Conservation (phyloP, 2,888 invertebrate species). For the Agonopterix alstromeriana region DNA sequence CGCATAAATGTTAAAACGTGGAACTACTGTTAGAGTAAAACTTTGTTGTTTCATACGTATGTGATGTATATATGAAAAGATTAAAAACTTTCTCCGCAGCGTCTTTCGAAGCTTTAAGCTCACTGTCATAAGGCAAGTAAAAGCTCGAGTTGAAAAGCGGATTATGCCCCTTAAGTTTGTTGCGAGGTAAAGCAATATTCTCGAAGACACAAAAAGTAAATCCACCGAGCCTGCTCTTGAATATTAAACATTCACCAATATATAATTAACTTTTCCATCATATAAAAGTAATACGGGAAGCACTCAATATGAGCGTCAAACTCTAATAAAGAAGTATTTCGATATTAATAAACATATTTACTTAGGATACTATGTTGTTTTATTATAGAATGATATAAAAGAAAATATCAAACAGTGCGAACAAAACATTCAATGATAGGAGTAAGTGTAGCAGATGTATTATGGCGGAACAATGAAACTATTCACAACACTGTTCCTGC, state of each 20-base stretch:
- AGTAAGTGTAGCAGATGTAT: constrained; percentile 19
- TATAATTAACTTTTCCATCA: constrained; percentile 33
- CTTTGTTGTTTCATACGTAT: not conserved
- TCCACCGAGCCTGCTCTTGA: constrained; percentile 41
- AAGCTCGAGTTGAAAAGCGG: constrained; percentile 66
- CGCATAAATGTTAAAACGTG: not conserved
- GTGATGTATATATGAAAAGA: constrained; percentile 41
- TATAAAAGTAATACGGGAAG: constrained; percentile 5
- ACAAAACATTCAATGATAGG: constrained; percentile 3
- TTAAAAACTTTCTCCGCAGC: constrained; percentile 57
- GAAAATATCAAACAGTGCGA: not conserved
- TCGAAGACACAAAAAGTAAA: constrained; percentile 49
- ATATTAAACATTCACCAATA: constrained; percentile 45
- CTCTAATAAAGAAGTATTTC: no score
- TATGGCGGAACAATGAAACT: constrained; percentile 34
- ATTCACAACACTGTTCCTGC: constrained; percentile 41
- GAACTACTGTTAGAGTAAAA: constrained; percentile 1
- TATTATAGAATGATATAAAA: no score
- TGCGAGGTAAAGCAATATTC: constrained; percentile 65
- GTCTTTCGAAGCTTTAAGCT: constrained; percentile 54
- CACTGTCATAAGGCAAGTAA: constrained; percentile 67
- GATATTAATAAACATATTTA: no score
- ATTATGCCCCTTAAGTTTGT: constrained; percentile 69
- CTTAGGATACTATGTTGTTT: no score
- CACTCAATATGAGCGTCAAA: no score